Conservation (phyloP, 2,888 invertebrate genomes). For the Patella pellucida region DNA sequence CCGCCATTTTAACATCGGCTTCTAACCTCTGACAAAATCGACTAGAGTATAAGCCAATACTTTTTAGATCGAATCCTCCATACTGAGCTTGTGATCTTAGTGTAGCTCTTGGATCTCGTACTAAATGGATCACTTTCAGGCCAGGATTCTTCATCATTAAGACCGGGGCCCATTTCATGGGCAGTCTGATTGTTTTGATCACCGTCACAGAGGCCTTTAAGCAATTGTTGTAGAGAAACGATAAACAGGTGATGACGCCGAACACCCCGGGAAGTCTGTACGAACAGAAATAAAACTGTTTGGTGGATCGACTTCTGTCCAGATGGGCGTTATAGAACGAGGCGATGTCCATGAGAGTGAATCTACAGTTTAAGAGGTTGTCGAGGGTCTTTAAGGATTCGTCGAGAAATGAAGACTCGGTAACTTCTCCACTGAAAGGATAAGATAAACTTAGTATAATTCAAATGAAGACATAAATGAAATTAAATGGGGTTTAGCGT, state of each 20-base stretch:
- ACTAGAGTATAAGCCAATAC: not conserved
- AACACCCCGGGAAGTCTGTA: too few relatives aligned
- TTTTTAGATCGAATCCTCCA: not conserved
- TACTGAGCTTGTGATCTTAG: conserved; percentile 17
- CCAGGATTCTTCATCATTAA: not conserved
- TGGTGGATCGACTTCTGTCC: too few relatives aligned
- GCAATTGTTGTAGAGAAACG: not conserved
- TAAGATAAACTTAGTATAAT: too few relatives aligned
- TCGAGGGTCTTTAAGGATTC: too few relatives aligned
- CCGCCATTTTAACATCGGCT: conserved; percentile 2
- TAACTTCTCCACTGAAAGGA: too few relatives aligned
- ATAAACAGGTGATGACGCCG: not conserved
- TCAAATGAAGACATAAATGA: too few relatives aligned
- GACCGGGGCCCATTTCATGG: not conserved
- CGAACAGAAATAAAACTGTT: too few relatives aligned
- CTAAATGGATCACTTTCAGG: not conserved
- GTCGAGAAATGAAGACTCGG: too few relatives aligned
- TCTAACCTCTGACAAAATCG: conserved; percentile 5
- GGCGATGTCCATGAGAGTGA: too few relatives aligned
- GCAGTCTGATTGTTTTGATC: not conserved
- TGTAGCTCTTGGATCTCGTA: not conserved
- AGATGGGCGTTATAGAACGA: too few relatives aligned
- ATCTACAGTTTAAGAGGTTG: too few relatives aligned
- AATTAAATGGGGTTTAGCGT: too few relatives aligned
- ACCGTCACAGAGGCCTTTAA: not conserved